Evolutionary conservation across 2,113 vertebrate species (phyloP), one percentile per base, ranked within the genome.

Genomic region (Gavia stellata): DNA sequence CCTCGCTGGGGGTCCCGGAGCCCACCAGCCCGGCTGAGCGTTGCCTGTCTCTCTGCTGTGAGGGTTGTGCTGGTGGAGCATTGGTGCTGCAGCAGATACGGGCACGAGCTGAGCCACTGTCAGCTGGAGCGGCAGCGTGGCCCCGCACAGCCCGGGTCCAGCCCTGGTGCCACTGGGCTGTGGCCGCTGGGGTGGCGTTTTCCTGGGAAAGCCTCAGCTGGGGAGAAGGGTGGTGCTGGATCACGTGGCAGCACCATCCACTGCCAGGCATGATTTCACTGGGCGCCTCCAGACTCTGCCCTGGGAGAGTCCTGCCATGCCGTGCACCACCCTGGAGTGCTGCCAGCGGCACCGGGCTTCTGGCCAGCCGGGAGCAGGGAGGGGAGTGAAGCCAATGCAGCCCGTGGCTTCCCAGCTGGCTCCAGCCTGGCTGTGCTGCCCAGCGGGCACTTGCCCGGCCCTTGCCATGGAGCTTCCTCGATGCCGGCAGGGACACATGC

Each of bases 261-360:
- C 59, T 0, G 50, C 86, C 19, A 42, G 80, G 86, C 84, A 75
- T 92, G 89, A 92, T 67, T 96, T 96, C 95, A 95, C 58, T 18
- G 42, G 80, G 90, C 9, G 84, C 66, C 79, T 90, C 62, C 77
- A 92, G 96, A 90, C 95, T 96, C 97, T 97, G 94, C 92, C 91
- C 94, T 92, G 91, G 91, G 94, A 94, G 88, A 92, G 94, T 92
- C 86, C 89, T 66, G 86, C 85, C 25, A 17, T 84, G 93, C 94
- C 4, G 45, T n/a, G 17, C 77, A 3, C 95, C 83, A 50, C 55
- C 80, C 66, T 94, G 95, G 93, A 96, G 90, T 0, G 0, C 61
- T 65, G 93, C 96, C 95, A 74, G 75, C 6, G 2, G 63, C 2
- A 15, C 93, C 0, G 25, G 97, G 95, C 79, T 66, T 26, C 28